Base-by-base conservation (phyloP, 2,113 vertebrate genomes). In the Cyprinodon tularosa region DNA sequence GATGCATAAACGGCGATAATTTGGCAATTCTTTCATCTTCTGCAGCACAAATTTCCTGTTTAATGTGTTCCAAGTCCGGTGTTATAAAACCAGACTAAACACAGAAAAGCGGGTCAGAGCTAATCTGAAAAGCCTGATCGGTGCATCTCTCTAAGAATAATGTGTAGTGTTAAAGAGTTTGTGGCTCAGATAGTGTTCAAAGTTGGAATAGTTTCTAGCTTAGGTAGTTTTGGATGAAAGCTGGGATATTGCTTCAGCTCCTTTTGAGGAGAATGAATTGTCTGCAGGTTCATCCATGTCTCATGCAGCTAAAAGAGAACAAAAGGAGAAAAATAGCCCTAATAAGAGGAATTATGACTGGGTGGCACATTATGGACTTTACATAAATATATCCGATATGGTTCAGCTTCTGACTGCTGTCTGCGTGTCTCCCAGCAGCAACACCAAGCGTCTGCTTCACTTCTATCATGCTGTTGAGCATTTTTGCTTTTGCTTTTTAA, bases 401-500 rank as follows among this genome's bases (percentile, higher is more conserved):
- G 60, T 70, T 71, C 71, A 69, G 75, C 66, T 74, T 67, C 22
- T 62, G 64, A 77, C 66, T 73, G 9, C 15, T 66, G 77, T 70
- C 77, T 81, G 72, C 39, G 40, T 79, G 69, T 36, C 66, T 61
- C 64, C 20, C 11, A n/a, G 66, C 12, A 29, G 72, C 71, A 14
- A 69, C 67, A 62, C 48, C 22, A 40, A 72, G 66, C 61, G 12
- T 4, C 40, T 13, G 61, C 73, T 65, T 62, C 85, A 68, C 50
- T 12, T 3, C 3, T 37, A 17, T 83, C 73, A 63, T 71, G 73
- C 71, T 78, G 72, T 68, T 53, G 75, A 82, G 62, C 59, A 42
- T 79, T 82, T 88, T 89, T 81, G 79, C 70, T 83, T 84, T 47
- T 79, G 66, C 80, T 91, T 88, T 17, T 84, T 95, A 95, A 95